A percentile compares a stretch with the other conserved stretches of the same genome.
Conservation (phyloP, 2,888 invertebrate species). For the Melanostoma scalare region DNA sequence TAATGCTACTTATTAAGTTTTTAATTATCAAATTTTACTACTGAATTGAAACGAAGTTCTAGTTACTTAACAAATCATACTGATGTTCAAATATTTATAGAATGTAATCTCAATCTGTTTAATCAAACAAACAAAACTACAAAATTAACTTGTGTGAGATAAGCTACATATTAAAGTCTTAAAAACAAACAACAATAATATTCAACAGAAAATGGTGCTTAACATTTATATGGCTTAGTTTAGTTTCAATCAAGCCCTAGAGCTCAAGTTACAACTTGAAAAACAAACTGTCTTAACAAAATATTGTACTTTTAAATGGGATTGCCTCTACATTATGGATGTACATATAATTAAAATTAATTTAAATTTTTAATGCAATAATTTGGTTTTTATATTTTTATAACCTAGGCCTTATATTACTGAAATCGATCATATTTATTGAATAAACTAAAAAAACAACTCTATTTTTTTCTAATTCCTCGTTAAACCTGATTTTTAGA, state of each 20-base stretch:
- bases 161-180: slow-evolving; percentile 8
- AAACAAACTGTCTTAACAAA: neutral
- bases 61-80: slow-evolving; percentile 62
- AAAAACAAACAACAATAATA: neutral
- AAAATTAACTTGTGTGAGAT: slow-evolving; percentile 14
- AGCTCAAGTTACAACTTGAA: neutral
- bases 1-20: slow-evolving; percentile 22
- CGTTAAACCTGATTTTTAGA: no score
- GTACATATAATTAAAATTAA: slow-evolving; percentile 47
- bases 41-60: slow-evolving; percentile 47
- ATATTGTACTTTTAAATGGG: slow-evolving; percentile 2
- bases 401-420: slow-evolving; percentile 54
- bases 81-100: slow-evolving; percentile 68
- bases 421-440: slow-evolving; percentile 68
- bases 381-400: slow-evolving; percentile 51
- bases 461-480: neutral
- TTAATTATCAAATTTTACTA: slow-evolving; percentile 36
- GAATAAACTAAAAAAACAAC: slow-evolving; percentile 62
- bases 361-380: slow-evolving; percentile 21
- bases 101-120: neutral
- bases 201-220: slow-evolving; percentile 53
- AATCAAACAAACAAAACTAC: slow-evolving; percentile 2
- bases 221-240: slow-evolving; percentile 37
- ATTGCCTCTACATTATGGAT: slow-evolving; percentile 38
- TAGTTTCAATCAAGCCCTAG: slow-evolving; percentile 13